A percentile compares a stretch with the other conserved stretches of the same genome.
Evolutionary conservation across 2,113 vertebrate genomes (phyloP).

Genomic region (Naja naja): DNA sequence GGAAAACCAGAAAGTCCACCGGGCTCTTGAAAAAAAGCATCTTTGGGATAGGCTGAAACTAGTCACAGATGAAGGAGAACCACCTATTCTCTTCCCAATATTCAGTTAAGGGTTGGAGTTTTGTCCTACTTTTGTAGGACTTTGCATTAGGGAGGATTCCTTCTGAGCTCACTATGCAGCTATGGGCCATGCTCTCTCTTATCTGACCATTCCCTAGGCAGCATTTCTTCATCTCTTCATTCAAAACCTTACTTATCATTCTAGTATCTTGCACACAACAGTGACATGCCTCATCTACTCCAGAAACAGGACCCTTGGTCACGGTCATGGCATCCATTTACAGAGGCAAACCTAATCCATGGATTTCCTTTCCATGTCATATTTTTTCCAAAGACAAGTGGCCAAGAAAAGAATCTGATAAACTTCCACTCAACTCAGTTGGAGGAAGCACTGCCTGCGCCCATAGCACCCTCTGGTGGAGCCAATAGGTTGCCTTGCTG

Average conservation of each 20-base stretch:
- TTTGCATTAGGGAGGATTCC: background rate
- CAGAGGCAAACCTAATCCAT: background rate
- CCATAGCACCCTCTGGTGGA: background rate
- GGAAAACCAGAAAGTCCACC: no score
- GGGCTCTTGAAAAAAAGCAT: no score
- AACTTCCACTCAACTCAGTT: background rate
- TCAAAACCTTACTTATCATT: background rate
- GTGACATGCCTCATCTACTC: background rate
- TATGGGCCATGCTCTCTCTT: background rate
- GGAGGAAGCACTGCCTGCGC: background rate
- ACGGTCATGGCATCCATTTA: background rate
- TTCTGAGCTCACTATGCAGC: background rate
- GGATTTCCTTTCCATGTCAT: background rate
- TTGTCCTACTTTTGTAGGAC: background rate
- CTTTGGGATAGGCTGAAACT: background rate
- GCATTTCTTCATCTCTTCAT: background rate
- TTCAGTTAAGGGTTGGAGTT: background rate
- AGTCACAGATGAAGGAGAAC: background rate
- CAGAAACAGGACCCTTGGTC: background rate
- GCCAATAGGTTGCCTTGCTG: background rate
- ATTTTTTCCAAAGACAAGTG: background rate
- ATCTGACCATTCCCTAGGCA: background rate
- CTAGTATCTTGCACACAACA: background rate
- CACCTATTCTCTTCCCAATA: background rate
- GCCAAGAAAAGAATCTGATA: background rate